Evolutionary conservation across 2,797 vertebrate species (phyloP).

Genomic region (Sebastiscus albofasciatus): DNA sequence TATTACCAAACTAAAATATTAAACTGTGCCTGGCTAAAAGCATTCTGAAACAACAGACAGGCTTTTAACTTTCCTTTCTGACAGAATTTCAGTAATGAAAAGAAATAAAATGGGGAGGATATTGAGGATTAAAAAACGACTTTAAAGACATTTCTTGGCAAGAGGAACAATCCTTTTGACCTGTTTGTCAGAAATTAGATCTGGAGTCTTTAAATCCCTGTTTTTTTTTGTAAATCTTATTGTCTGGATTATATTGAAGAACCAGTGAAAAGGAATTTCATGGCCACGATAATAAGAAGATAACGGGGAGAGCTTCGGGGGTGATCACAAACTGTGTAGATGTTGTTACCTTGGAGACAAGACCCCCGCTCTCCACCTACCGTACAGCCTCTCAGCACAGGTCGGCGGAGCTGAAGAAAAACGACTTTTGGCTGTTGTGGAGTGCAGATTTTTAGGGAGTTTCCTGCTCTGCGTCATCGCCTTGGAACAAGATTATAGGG

Average conservation of each 20-base stretch:
- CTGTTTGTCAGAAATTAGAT: slow-evolving; percentile 8
- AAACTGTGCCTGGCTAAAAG: slow-evolving; percentile 28
- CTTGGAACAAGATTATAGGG: background rate
- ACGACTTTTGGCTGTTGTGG: background rate
- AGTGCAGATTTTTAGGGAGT: background rate
- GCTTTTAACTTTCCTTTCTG: slow-evolving; percentile 13
- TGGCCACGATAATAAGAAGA: background rate
- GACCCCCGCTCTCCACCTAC: background rate
- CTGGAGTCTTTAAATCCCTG: background rate
- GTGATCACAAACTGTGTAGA: background rate
- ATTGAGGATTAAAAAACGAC: background rate
- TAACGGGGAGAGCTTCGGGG: background rate
- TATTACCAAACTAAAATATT: slow-evolving; percentile 43
- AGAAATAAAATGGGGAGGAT: slow-evolving; percentile 15
- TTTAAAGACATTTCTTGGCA: slow-evolving; percentile 4
- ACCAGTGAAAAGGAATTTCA: background rate
- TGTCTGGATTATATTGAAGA: slow-evolving; percentile 10
- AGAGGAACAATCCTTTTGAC: background rate
- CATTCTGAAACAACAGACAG: slow-evolving; percentile 5
- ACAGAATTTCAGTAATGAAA: slow-evolving; percentile 7
- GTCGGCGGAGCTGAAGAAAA: background rate
- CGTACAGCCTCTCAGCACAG: background rate
- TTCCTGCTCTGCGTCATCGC: background rate
- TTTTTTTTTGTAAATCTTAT: background rate
- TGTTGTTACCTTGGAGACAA: slow-evolving; percentile 30